Percentiles rank a stretch among this genome's conserved stretches.
Evolutionary conservation across 2,113 vertebrate genomes (phyloP).

Genomic region (Tupaia chinensis): DNA sequence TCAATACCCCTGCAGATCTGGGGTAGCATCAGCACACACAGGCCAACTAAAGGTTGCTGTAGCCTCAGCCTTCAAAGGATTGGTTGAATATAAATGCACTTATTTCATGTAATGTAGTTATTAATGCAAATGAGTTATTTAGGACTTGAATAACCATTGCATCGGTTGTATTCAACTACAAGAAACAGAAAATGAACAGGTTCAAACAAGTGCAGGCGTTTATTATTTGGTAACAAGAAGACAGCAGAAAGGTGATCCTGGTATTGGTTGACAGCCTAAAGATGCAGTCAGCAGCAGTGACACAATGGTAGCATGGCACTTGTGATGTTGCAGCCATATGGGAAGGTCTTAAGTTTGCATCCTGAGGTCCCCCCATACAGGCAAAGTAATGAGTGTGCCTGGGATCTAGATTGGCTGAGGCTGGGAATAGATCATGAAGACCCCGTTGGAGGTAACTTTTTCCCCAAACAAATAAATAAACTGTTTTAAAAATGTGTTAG

Average conservation of each 20-base stretch:
- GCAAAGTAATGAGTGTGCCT: too few species aligned
- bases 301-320: too few species aligned
- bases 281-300: too few species aligned
- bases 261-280: not conserved
- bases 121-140: not conserved
- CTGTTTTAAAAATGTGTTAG: too few species aligned
- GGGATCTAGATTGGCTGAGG: too few species aligned
- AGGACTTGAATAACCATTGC: not conserved
- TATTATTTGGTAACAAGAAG: conserved; percentile 34
- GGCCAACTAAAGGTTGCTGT: not conserved
- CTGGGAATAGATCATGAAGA: too few species aligned
- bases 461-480: too few species aligned
- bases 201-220: not conserved
- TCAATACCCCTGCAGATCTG: not conserved
- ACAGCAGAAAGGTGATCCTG: not conserved
- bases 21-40: not conserved
- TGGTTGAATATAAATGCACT: not conserved
- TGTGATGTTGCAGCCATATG: too few species aligned
- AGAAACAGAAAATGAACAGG: conserved; percentile 32
- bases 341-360: too few species aligned
- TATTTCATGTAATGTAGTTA: not conserved
- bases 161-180: not conserved
- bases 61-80: not conserved
- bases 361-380: too few species aligned
- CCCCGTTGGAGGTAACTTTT: too few species aligned